A percentile compares a stretch with the other conserved stretches of the same genome.
Evolutionary conservation across 2,888 invertebrate species (phyloP).

Genomic region (Eugnorisma glareosa): DNA sequence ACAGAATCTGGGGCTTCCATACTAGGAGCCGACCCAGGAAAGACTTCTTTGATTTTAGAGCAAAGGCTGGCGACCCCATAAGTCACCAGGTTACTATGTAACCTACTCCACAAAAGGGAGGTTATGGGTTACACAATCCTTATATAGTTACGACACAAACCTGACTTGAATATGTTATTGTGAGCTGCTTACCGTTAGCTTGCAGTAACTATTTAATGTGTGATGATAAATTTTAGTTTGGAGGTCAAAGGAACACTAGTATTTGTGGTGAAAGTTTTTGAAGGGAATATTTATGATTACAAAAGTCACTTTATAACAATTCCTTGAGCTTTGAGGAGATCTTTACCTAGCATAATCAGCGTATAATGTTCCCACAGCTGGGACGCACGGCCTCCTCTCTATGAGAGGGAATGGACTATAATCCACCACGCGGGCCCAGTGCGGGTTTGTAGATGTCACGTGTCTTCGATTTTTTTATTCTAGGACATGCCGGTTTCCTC

Average conservation of each 20-base stretch:
- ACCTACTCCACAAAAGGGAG: constrained; percentile 62
- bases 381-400: too few species aligned
- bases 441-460: too few species aligned
- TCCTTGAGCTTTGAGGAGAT: too few species aligned
- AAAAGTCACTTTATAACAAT: too few species aligned
- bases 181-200: constrained; percentile 20
- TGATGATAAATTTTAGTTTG: constrained; percentile 17
- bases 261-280: constrained; percentile 4
- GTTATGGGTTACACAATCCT: constrained; percentile 65
- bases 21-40: neutral
- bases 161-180: constrained; percentile 33
- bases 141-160: constrained; percentile 47
- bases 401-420: too few species aligned
- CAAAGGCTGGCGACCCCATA: constrained; percentile 49
- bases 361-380: too few species aligned
- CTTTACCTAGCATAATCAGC: too few species aligned
- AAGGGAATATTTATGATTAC: too few species aligned
- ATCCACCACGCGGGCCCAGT: too few species aligned
- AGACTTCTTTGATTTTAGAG: neutral
- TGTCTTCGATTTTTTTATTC: too few species aligned
- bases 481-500: too few species aligned
- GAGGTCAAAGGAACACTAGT: constrained; percentile 8
- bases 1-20: neutral
- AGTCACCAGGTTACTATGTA: constrained; percentile 49
- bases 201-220: constrained; percentile 22